Conservation (phyloP, 2,888 invertebrate genomes). For the Penaeus monodon region DNA sequence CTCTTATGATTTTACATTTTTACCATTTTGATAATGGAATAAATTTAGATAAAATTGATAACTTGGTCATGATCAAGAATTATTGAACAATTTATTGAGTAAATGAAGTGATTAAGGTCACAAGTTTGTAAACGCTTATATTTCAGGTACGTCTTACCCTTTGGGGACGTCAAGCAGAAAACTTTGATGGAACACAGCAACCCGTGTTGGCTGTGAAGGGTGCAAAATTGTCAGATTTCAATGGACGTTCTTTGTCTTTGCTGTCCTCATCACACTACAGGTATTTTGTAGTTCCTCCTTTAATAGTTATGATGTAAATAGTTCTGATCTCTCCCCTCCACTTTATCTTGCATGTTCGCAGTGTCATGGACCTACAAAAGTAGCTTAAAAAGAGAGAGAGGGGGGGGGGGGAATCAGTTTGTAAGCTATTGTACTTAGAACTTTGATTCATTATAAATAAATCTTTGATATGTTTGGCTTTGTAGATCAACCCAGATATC, state of each 20-base stretch:
- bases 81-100: too few species aligned
- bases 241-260: slow-evolving; percentile 73
- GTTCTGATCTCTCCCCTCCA: too few species aligned
- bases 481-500: slow-evolving; percentile 90
- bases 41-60: too few species aligned
- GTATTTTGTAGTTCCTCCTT: slow-evolving; percentile 31
- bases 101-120: too few species aligned
- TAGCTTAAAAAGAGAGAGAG: too few species aligned
- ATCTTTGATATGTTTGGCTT: neutral
- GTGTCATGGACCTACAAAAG: too few species aligned
- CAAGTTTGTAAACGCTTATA: too few species aligned
- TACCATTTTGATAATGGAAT: too few species aligned
- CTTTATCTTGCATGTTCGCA: too few species aligned
- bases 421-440: too few species aligned
- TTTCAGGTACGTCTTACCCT: slow-evolving; percentile 77
- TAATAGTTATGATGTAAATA: too few species aligned
- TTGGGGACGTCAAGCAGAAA: slow-evolving; percentile 95
- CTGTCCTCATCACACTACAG: slow-evolving; percentile 69
- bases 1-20: neutral
- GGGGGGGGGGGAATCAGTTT: rapidly evolving
- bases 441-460: neutral
- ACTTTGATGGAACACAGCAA: slow-evolving; percentile 81
- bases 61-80: too few species aligned
- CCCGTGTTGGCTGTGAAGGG: slow-evolving; percentile 89
- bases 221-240: slow-evolving; percentile 88